Percentiles rank a stretch among this genome's conserved stretches.
Evolutionary conservation across 2,113 vertebrate genomes (phyloP).

Genomic region (Paraplagusia blochii): DNA sequence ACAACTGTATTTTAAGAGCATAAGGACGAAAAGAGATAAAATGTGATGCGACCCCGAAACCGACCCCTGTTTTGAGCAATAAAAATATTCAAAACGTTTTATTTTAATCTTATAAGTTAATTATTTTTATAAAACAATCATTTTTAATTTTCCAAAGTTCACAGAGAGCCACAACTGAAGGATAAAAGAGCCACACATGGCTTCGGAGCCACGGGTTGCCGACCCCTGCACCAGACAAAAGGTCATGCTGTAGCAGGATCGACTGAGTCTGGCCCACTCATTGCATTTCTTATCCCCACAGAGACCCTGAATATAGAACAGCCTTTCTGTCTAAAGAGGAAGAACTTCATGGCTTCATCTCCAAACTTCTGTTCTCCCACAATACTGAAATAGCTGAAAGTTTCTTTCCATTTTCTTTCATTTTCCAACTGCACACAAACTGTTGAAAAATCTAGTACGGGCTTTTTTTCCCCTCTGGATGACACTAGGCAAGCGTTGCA

Average conservation of each 20-base stretch:
- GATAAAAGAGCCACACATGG: too few species aligned
- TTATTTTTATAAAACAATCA: too few species aligned
- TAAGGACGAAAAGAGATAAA: too few species aligned
- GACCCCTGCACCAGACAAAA: constrained; percentile 58
- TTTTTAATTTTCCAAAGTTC: too few species aligned
- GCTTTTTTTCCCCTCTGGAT: constrained; percentile 54
- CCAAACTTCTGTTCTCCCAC: constrained; percentile 73
- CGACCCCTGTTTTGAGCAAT: too few species aligned
- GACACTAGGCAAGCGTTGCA: constrained; percentile 59
- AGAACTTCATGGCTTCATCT: constrained; percentile 70
- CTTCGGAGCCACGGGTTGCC: too few species aligned
- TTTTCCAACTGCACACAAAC: constrained; percentile 61
- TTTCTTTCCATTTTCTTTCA: constrained; percentile 52
- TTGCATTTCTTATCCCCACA: constrained; percentile 62
- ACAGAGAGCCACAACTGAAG: too few species aligned
- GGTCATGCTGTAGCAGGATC: constrained; percentile 55
- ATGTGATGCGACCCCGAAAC: too few species aligned
- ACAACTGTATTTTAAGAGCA: too few species aligned
- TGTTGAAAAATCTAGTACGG: constrained; percentile 56
- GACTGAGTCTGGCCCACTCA: constrained; percentile 63
- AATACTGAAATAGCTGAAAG: constrained; percentile 62
- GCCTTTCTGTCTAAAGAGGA: constrained; percentile 74
- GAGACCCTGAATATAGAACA: constrained; percentile 76
- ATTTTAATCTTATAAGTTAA: too few species aligned
- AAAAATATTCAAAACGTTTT: too few species aligned